phyloP scores from a whole-genome alignment of 2,113 vertebrate genomes.

The Macheiramphus alcinus region DNA sequence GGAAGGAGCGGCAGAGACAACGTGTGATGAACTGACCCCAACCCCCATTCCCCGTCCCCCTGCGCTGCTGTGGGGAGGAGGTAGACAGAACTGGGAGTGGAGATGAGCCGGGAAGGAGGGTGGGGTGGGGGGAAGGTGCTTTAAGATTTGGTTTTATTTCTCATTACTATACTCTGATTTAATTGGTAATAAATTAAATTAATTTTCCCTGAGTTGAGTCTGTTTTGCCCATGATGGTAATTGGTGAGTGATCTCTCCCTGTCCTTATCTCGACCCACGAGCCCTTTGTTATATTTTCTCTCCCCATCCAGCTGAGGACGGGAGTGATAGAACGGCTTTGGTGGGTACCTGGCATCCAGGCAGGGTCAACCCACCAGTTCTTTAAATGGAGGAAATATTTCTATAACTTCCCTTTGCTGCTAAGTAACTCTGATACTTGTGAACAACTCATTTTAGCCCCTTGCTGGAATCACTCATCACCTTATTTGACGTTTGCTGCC shows the following conservation, averaged over 20 bases:
- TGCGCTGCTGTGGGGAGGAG: neutral
- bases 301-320: neutral
- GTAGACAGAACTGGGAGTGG: too few relatives aligned
- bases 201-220: neutral
- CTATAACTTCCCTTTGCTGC: neutral
- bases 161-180: neutral
- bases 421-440: neutral
- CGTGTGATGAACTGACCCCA: too few relatives aligned
- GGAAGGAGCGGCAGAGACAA: neutral
- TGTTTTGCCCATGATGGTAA: neutral
- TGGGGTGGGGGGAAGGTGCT: neutral
- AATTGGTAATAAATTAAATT: neutral
- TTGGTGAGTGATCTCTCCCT: neutral
- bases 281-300: neutral
- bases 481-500: neutral
- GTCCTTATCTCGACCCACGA: neutral
- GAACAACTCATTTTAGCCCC: neutral
- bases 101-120: neutral
- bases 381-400: neutral
- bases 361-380: neutral
- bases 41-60: neutral
- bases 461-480: neutral
- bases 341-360: neutral
- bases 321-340: neutral
- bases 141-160: neutral